Base-by-base conservation (phyloP, 2,113 vertebrate genomes). In the Brienomyrus longianalis region DNA sequence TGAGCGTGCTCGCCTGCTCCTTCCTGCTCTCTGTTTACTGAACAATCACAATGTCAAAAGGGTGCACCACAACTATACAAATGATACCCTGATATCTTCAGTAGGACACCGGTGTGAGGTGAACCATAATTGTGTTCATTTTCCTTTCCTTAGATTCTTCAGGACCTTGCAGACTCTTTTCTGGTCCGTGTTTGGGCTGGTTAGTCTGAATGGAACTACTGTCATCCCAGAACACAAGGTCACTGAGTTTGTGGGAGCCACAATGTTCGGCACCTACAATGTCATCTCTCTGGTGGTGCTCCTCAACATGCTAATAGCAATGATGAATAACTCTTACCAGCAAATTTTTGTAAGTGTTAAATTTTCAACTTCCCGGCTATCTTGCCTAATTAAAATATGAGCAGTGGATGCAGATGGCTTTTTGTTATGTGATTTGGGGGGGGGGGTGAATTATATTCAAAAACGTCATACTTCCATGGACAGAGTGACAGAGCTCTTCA, bases 271-370 rank as follows among this genome's bases (percentile, higher is more conserved):
- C 77, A 98, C 98, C 0, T 99, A 99, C 91, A 99, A 98, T 48
- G 95, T 99, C 92, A 99, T 99, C 94, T 99, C 98, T 56, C 93
- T 99, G 90, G 98, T 99, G 27, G 98, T 99, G 88, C 96, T 99
- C n/a, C 97, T 99, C 90, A 99, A 99, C 94, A 99, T 99, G 98
- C 93, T 99, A 13, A 99, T 99, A 90, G 98, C 98, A 54, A 99
- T 99, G 98, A 99, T 99, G 98, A 99, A 99, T 94, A 99, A 99
- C 93, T 99, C 98, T 62, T 99, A 99, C 92, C 98, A 99, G 92
- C 98, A 98, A 87, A 99, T 99, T 92, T 98, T 98, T 90, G 98
- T 99, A 95, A 98, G 98, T 97, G 47, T 1, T 77, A 4, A 3
- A 39, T 19, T 27, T 85, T n/a, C 21, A 85, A 10, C 47, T 85